These are phyloP conservation scores for Atrina japonica DNA, from an alignment of 2,888 invertebrate species.

Conservation along the genomic window DNA sequence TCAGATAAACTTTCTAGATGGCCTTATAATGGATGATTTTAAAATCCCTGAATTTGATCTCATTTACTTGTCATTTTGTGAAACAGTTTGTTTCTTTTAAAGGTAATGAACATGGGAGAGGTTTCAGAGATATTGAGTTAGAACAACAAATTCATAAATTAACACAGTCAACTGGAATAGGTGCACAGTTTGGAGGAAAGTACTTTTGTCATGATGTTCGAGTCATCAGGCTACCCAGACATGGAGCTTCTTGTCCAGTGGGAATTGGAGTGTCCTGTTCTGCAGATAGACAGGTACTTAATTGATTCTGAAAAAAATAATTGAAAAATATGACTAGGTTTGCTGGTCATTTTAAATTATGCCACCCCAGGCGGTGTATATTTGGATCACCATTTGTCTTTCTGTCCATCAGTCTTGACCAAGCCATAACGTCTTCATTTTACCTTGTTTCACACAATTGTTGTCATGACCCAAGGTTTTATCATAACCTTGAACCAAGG, in stretches of 20 bases:
- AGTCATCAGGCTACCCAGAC: constrained; percentile 79
- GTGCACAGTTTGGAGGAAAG: constrained; percentile 81
- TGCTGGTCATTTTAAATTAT: too few species aligned
- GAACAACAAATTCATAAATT: constrained; percentile 76
- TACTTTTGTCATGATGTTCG: constrained; percentile 81
- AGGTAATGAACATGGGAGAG: constrained; percentile 80
- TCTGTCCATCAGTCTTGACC: too few species aligned
- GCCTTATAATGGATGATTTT: too few species aligned
- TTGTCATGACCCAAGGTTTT: too few species aligned
- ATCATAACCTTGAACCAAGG: too few species aligned
- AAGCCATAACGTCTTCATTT: too few species aligned
- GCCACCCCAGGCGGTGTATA: too few species aligned
- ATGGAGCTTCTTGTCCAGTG: constrained; percentile 81
- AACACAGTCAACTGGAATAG: constrained; percentile 78
- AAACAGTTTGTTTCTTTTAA: not conserved
- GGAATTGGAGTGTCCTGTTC: constrained; percentile 81
- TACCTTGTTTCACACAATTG: too few species aligned
- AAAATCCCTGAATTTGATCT: not conserved
- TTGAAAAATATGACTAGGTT: too few species aligned
- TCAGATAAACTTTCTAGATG: too few species aligned
- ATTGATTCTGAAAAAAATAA: not conserved
- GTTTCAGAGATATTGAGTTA: constrained; percentile 77
- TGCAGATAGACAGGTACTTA: constrained; percentile 79
- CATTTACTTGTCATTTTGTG: not conserved
- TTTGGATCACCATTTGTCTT: too few species aligned